A percentile compares a stretch with the other conserved stretches of the same genome.
These are phyloP conservation scores for Papilio polytes DNA, from an alignment of 1,140 invertebrate genomes.

Conservation along the genomic window DNA sequence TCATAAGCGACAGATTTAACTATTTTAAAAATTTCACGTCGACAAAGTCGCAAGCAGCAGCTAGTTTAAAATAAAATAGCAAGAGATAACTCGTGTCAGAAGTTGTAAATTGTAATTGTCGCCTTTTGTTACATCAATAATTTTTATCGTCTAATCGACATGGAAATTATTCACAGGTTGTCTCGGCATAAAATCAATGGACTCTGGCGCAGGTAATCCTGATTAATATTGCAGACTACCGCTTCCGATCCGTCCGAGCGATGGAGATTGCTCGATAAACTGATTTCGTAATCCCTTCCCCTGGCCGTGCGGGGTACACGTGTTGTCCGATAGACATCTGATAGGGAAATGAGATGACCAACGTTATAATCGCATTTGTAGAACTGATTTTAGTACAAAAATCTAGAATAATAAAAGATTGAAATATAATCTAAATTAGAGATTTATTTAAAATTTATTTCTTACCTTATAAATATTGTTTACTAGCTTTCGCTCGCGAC, in stretches of 20 bases:
- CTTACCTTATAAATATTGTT: too few species aligned
- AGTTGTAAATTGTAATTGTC: neutral
- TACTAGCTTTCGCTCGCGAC: too few species aligned
- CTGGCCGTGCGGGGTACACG: neutral
- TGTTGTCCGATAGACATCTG: neutral
- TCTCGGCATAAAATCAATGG: slow-evolving; percentile 39
- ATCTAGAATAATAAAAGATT: too few species aligned
- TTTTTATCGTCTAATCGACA: slow-evolving; percentile 20
- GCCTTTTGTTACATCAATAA: slow-evolving; percentile 3
- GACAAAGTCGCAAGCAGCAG: too few species aligned
- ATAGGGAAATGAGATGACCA: neutral
- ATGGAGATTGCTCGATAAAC: slow-evolving; percentile 38
- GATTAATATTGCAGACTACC: slow-evolving; percentile 38
- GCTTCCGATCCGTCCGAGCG: slow-evolving; percentile 36
- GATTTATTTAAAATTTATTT: neutral
- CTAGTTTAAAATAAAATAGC: too few species aligned
- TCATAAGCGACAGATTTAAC: too few species aligned
- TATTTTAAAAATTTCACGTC: too few species aligned
- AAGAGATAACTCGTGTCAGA: neutral
- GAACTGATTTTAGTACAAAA: too few species aligned
- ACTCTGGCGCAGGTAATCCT: slow-evolving; percentile 29
- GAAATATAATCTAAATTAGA: too few species aligned
- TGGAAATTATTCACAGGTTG: slow-evolving; percentile 38
- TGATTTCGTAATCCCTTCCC: slow-evolving; percentile 35
- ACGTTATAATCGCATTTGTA: too few species aligned